Conservation (phyloP, 1,140 invertebrate genomes). For the Diorhabda carinulata region DNA sequence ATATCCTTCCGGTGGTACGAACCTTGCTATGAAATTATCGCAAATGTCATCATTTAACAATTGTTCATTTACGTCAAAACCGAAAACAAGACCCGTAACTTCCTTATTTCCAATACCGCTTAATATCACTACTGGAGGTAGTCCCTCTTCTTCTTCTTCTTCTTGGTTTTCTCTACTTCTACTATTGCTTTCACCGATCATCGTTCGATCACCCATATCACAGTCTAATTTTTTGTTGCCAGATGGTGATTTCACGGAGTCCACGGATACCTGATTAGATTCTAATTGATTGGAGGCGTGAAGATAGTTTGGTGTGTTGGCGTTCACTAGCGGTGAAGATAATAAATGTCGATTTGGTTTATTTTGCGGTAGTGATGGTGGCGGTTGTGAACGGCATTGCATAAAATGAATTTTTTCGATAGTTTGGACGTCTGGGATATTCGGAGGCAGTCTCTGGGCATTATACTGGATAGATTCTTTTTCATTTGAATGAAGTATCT, state of each 20-base stretch:
- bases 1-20: slow-evolving; percentile 24
- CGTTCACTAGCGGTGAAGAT: background rate
- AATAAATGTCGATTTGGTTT: slow-evolving; percentile 4
- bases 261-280: background rate
- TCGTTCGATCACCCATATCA: background rate
- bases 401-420: slow-evolving; percentile 44
- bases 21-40: slow-evolving; percentile 27
- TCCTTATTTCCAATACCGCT: slow-evolving; percentile 52
- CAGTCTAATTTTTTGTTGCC: slow-evolving; percentile 4
- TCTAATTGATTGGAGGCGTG: background rate
- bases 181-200: slow-evolving; percentile 14
- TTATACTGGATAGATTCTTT: slow-evolving; percentile 30
- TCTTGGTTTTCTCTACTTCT: slow-evolving; percentile 15
- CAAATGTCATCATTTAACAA: slow-evolving; percentile 48
- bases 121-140: slow-evolving; percentile 60
- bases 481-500: slow-evolving; percentile 33
- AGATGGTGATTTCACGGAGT: background rate
- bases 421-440: slow-evolving; percentile 43
- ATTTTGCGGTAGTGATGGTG: background rate
- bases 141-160: slow-evolving; percentile 19
- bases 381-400: slow-evolving; percentile 25
- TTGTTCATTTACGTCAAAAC: slow-evolving; percentile 66
- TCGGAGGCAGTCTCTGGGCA: slow-evolving; percentile 32
- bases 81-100: slow-evolving; percentile 57
- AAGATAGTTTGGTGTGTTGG: slow-evolving; percentile 7